Conservation (phyloP, 1,140 invertebrate species). For the Eupristina koningsbergeri region DNA sequence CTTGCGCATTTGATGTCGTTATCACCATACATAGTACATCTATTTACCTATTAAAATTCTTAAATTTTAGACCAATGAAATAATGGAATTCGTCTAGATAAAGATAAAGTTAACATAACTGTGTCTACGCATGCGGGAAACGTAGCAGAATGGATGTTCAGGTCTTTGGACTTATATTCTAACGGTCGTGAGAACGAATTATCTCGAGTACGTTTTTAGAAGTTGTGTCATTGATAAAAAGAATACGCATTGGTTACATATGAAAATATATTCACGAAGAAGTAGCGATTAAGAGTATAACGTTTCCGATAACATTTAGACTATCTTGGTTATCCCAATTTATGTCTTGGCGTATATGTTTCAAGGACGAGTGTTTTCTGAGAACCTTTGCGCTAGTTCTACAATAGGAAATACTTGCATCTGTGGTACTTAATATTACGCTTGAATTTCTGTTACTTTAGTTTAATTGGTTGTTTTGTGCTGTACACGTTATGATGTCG, state of each 20-base stretch:
- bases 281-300: background rate
- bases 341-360: background rate
- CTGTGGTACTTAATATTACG: background rate
- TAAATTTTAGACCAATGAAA: constrained; percentile 66
- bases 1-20: constrained; percentile 64
- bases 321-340: background rate
- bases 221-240: background rate
- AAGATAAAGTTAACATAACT: constrained; percentile 46
- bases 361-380: background rate
- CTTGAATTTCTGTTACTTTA: background rate
- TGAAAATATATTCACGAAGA: background rate
- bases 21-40: background rate
- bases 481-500: constrained; percentile 54
- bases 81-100: constrained; percentile 56
- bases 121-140: background rate
- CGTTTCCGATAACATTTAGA: background rate
- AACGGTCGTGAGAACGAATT: background rate
- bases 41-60: constrained; percentile 56
- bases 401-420: constrained; percentile 26
- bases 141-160: background rate
- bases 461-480: background rate
- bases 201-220: constrained; percentile 23
- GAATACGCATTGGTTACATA: background rate
- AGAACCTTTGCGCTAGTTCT: background rate
- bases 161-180: background rate